Percentiles rank a stretch among this genome's conserved stretches.
These are phyloP conservation scores for Tragelaphus oryx DNA, from an alignment of 2,797 vertebrate genomes.

Conservation along the genomic window DNA sequence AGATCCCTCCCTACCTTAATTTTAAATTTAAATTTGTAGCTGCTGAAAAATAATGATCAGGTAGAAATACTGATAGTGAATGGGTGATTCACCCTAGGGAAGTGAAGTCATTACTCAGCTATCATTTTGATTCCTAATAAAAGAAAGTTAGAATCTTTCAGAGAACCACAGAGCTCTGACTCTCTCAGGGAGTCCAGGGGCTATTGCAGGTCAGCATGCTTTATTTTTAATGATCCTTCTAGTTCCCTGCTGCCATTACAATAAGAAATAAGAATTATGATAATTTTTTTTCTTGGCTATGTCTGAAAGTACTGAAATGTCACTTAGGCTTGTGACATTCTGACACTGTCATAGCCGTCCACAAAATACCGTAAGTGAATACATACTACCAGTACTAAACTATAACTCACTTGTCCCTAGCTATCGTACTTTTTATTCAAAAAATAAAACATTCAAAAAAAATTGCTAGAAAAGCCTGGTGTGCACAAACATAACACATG, in stretches of 20 bases:
- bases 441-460: not conserved
- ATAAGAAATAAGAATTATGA: slow-evolving; percentile 59
- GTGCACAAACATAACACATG: not conserved
- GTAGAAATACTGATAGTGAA: slow-evolving; percentile 40
- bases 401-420: not conserved
- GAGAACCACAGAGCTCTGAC: slow-evolving; percentile 26
- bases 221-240: slow-evolving; percentile 68
- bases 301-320: slow-evolving; percentile 58
- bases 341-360: slow-evolving; percentile 46
- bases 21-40: slow-evolving; percentile 63
- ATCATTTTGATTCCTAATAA: slow-evolving; percentile 49
- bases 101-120: slow-evolving; percentile 55
- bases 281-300: slow-evolving; percentile 55
- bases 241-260: slow-evolving; percentile 53
- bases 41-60: slow-evolving; percentile 65
- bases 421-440: slow-evolving; percentile 9
- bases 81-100: slow-evolving; percentile 46
- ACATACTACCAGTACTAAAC: not conserved
- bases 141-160: slow-evolving; percentile 43
- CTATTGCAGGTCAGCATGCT: slow-evolving; percentile 59
- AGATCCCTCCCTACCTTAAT: slow-evolving; percentile 27
- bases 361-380: slow-evolving; percentile 22
- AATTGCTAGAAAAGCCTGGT: not conserved
- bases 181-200: slow-evolving; percentile 51
- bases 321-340: slow-evolving; percentile 39